Evolutionary conservation across 2,888 invertebrate species (phyloP).

Genomic region (Drosophila koepferae): DNA sequence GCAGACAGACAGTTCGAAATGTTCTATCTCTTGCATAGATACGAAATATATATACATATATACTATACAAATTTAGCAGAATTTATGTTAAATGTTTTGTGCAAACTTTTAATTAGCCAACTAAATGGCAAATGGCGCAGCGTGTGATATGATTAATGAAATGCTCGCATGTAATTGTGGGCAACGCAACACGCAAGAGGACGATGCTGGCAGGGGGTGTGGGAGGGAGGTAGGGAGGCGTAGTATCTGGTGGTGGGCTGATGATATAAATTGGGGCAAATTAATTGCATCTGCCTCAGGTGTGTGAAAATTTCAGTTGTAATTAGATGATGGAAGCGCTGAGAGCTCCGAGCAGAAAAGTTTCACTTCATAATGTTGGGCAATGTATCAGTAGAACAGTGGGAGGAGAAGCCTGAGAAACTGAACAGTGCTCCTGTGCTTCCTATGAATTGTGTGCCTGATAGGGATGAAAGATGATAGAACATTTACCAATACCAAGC

Average conservation of each 20-base stretch:
- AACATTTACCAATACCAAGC: slow-evolving; percentile 62
- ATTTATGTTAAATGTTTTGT: slow-evolving; percentile 77
- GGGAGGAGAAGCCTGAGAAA: slow-evolving; percentile 38
- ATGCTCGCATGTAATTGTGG: slow-evolving; percentile 75
- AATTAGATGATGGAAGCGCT: slow-evolving; percentile 77
- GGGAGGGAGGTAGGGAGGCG: background rate
- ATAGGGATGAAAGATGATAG: slow-evolving; percentile 58
- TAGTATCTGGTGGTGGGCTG: slow-evolving; percentile 17
- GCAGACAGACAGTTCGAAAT: slow-evolving; percentile 31
- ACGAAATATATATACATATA: slow-evolving; percentile 24
- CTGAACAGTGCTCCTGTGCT: slow-evolving; percentile 35
- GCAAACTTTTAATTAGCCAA: slow-evolving; percentile 76
- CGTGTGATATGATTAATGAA: slow-evolving; percentile 78
- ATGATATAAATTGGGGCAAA: slow-evolving; percentile 76
- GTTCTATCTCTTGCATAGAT: slow-evolving; percentile 60
- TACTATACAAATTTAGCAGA: slow-evolving; percentile 33
- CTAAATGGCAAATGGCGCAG: slow-evolving; percentile 78
- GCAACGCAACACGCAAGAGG: slow-evolving; percentile 55
- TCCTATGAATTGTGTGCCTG: slow-evolving; percentile 38
- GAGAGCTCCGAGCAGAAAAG: slow-evolving; percentile 45
- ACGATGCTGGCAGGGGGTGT: background rate
- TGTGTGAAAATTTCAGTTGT: slow-evolving; percentile 74
- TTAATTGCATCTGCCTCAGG: slow-evolving; percentile 78
- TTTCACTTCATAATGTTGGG: slow-evolving; percentile 69
- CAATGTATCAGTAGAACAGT: slow-evolving; percentile 44